phyloP scores from a whole-genome alignment of 2,888 invertebrate genomes.

The Eurytoma californica region DNA sequence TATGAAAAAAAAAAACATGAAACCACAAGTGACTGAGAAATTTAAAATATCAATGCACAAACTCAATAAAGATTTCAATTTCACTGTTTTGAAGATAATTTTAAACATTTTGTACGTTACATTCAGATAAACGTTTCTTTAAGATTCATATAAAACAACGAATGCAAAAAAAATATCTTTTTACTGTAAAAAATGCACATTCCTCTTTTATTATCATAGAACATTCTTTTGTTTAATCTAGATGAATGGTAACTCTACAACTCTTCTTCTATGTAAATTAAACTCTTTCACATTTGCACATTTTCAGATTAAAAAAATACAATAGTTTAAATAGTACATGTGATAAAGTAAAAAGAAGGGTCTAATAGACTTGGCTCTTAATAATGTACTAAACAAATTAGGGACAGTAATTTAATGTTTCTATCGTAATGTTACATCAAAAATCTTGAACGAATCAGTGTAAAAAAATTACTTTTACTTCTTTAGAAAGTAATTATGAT shows the following conservation, averaged over 20 bases:
- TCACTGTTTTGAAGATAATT: background rate
- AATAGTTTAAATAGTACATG: constrained; percentile 56
- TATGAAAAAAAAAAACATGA: constrained; percentile 13
- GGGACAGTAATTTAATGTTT: constrained; percentile 54
- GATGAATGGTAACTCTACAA: constrained; percentile 37
- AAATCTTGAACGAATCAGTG: constrained; percentile 33
- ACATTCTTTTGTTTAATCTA: constrained; percentile 20
- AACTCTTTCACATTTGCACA: constrained; percentile 49
- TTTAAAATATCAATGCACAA: constrained; percentile 34
- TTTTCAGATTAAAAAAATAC: constrained; percentile 48
- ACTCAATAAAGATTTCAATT: constrained; percentile 24
- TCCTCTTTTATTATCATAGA: constrained; percentile 17
- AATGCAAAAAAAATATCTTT: constrained; percentile 25
- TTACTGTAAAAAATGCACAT: constrained; percentile 32
- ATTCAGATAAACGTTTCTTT: constrained; percentile 19
- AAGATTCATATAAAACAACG: constrained; percentile 33
- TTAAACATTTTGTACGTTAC: constrained; percentile 2
- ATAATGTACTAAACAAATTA: constrained; percentile 54
- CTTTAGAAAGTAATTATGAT: constrained; percentile 44
- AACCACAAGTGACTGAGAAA: constrained; percentile 38
- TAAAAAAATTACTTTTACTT: constrained; percentile 37
- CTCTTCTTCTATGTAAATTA: constrained; percentile 50
- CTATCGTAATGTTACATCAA: constrained; percentile 42
- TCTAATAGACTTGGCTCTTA: constrained; percentile 26
- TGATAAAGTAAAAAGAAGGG: constrained; percentile 45